Base-by-base conservation (phyloP, 2,113 vertebrate species). In the Serilophus lunatus region DNA sequence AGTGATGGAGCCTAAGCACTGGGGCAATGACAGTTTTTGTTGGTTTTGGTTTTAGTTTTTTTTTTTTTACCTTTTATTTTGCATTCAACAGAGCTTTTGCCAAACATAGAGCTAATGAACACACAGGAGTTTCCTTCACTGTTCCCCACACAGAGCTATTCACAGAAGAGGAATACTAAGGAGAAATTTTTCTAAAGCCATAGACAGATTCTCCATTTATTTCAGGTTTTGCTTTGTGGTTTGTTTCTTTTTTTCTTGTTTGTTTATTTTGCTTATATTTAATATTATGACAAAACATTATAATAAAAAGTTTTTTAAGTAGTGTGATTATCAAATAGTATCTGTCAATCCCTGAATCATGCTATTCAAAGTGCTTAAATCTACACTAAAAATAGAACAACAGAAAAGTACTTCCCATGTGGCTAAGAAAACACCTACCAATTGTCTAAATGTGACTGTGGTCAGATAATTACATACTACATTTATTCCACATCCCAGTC, bases 291-390 rank as follows among this genome's bases (percentile, higher is more conserved):
- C 81, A 97, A 98, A 97, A 86, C 76, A 94, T 92, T 96, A 80
- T 95, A 98, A 94, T 93, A 97, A 98, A 97, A 92, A 38, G 7
- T 40, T 76, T 92, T 92, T 95, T 92, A 97, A 95, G 49, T 93
- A 92, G 92, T 95, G 92, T 93, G 95, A 97, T 91, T 98, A 98
- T 98, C 96, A 98, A 98, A 98, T 93, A 97, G 93, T 97, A 96
- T 95, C 96, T 96, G 90, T 97, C 97, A 97, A 86, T 97, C 97
- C 98, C 98, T 98, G 98, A 98, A 98, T 98, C 98, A 98, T 98
- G 98, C 98, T 98, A 96, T 98, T 98, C 96, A 98, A 98, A 98
- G 97, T 98, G 97, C 97, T 97, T 97, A 98, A 98, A 98, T 95
- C 95, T 98, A 98, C 81, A 77, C 87, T 96, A 97, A 97, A 98